Evolutionary conservation across 2,113 vertebrate species (phyloP).

Genomic region (Phaethon lepturus): DNA sequence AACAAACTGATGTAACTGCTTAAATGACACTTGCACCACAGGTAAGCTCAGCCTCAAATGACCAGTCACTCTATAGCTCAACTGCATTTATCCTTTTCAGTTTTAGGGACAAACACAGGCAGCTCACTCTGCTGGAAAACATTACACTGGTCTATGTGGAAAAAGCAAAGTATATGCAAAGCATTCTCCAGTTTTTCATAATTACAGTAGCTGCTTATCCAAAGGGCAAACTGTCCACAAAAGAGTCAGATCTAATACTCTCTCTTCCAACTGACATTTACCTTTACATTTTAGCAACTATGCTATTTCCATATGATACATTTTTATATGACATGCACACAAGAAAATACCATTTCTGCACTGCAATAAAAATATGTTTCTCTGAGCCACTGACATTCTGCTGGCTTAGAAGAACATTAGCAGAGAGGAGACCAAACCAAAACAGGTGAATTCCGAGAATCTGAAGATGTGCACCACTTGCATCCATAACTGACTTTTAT

Average conservation of each 20-base stretch:
- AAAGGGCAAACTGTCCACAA: conserved; percentile 37
- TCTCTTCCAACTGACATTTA: conserved; percentile 44
- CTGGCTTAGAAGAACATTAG: background rate
- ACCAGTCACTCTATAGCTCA: background rate
- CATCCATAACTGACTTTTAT: background rate
- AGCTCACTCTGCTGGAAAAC: background rate
- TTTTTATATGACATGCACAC: background rate
- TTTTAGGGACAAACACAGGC: background rate
- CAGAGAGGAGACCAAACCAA: background rate
- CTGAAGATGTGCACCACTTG: background rate
- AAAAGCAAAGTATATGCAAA: background rate
- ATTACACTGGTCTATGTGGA: background rate
- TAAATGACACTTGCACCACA: background rate
- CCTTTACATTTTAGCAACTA: background rate
- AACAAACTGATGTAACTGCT: background rate
- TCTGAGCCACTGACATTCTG: background rate
- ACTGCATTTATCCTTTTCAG: background rate
- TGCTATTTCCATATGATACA: background rate
- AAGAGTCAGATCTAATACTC: conserved; percentile 38
- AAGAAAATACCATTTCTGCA: background rate
- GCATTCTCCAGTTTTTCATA: background rate
- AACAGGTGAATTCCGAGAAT: background rate
- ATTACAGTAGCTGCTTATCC: background rate
- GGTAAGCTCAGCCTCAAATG: background rate
- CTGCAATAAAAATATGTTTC: background rate